Conservation (phyloP, 2,113 vertebrate genomes). For the Xenus cinereus region DNA sequence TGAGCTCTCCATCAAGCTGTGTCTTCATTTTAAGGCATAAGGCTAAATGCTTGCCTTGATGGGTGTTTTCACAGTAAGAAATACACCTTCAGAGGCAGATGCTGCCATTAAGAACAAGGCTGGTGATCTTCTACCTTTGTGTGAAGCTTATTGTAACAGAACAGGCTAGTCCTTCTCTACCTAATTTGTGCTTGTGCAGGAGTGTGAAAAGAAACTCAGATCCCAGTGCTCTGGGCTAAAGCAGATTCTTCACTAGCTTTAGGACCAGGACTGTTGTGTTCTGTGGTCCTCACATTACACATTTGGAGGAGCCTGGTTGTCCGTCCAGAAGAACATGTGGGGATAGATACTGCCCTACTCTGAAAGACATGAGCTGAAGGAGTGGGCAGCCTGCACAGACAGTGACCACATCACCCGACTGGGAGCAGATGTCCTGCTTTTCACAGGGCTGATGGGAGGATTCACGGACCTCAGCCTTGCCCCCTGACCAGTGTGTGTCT, state of each 20-base stretch:
- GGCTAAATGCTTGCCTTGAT: neutral
- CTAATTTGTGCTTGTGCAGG: neutral
- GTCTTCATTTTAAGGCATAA: neutral
- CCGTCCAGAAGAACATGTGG: neutral
- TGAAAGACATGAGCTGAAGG: neutral
- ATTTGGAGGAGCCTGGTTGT: neutral
- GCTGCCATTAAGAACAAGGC: neutral
- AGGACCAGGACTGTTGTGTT: neutral
- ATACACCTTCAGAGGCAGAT: neutral
- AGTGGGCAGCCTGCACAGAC: neutral
- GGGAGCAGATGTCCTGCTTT: neutral
- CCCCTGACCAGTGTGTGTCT: neutral
- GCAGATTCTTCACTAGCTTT: neutral
- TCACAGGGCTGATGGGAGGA: neutral
- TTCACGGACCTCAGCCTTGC: neutral
- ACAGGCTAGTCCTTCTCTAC: neutral
- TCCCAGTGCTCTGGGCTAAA: neutral
- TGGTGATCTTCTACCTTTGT: neutral
- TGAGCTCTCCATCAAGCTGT: neutral
- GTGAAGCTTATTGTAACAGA: neutral
- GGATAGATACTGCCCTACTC: neutral
- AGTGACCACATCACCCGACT: neutral
- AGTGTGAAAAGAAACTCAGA: neutral
- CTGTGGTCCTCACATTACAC: neutral
- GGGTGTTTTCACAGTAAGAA: neutral